phyloP scores from a whole-genome alignment of 2,888 invertebrate species.

The Nomada flava region DNA sequence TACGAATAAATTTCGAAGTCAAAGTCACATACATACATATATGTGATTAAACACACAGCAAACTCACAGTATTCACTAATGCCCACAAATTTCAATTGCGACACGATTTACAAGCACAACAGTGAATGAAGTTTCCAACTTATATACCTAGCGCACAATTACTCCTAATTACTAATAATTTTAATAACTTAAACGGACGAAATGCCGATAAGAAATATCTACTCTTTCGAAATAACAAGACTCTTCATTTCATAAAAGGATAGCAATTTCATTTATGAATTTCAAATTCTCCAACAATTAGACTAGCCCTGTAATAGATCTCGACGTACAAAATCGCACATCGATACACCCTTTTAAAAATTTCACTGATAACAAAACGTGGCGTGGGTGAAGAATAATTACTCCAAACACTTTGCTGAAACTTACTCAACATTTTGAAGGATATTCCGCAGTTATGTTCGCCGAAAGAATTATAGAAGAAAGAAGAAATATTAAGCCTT shows the following conservation, averaged over 20 bases:
- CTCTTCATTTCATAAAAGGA: neutral
- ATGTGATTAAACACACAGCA: neutral
- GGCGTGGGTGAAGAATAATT: neutral
- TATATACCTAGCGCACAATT: neutral
- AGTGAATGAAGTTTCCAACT: neutral
- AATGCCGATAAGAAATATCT: neutral
- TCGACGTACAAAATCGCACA: neutral
- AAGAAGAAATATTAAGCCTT: neutral
- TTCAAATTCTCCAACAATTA: neutral
- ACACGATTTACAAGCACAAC: neutral
- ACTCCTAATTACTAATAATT: neutral
- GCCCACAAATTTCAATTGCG: neutral
- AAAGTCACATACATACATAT: neutral
- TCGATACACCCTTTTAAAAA: neutral
- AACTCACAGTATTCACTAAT: neutral
- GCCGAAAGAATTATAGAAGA: neutral
- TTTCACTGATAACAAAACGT: neutral
- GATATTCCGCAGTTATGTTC: neutral
- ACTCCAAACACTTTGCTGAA: neutral
- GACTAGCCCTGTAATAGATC: neutral
- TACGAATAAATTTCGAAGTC: neutral
- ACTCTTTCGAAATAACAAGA: neutral
- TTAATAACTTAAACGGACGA: neutral
- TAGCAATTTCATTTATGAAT: neutral
- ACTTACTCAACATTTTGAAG: slow-evolving; percentile 56